Evolutionary conservation across 2,797 vertebrate genomes (phyloP).

Genomic region (Dendrocincla tyrannina): DNA sequence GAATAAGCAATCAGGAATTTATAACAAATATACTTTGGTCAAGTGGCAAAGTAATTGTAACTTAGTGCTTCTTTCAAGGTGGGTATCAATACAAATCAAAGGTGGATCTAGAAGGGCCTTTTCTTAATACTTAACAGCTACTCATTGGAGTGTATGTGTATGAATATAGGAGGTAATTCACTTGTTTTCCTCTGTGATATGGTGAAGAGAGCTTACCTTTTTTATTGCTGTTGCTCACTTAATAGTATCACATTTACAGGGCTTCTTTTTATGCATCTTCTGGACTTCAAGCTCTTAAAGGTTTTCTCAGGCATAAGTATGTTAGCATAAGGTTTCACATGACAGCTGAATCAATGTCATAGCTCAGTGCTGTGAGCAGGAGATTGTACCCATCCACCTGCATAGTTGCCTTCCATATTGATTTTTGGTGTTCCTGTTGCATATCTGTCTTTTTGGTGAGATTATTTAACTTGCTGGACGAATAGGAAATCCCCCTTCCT

Average conservation of each 20-base stretch:
- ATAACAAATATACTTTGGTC: not conserved
- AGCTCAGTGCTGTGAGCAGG: not conserved
- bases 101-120: not conserved
- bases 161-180: not conserved
- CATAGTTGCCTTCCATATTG: not conserved
- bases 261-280: not conserved
- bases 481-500: not conserved
- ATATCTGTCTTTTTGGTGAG: not conserved
- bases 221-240: not conserved
- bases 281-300: not conserved
- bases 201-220: not conserved
- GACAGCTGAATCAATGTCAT: not conserved
- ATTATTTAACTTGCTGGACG: not conserved
- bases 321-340: not conserved
- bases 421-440: not conserved
- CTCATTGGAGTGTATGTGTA: not conserved
- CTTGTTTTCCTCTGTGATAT: not conserved
- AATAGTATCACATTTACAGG: not conserved
- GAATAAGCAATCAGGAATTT: not conserved
- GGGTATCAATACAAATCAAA: not conserved
- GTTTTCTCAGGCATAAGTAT: not conserved
- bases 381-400: not conserved
- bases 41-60: not conserved
- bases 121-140: not conserved
- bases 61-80: not conserved